Evolutionary conservation across 2,113 vertebrate genomes (phyloP), one percentile per base, ranked within the genome.

Genomic region (Equus quagga): DNA sequence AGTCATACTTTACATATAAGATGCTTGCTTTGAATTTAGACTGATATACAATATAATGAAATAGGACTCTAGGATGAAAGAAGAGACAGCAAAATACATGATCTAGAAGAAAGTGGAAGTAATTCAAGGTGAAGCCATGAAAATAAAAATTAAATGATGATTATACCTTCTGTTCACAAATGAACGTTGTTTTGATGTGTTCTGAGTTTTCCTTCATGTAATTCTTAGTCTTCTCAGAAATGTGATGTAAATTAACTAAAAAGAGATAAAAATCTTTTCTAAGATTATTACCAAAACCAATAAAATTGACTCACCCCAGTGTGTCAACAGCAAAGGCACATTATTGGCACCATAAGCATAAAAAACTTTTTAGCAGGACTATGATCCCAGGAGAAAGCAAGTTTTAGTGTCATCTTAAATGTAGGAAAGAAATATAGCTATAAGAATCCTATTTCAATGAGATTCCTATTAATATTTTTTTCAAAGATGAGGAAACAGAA

Each of bases 201-300:
- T 99, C 98, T 41, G 94, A 97, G 97, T 99, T 99, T 97, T 99
- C 99, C 89, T 99, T 98, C 84, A 99, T 96, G 31, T 99, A 98
- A 15, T 97, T 98, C 86, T 99, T 98, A 72, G 99, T 99, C 98
- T 99, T 99, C 70, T 99, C 98, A n/a, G 93, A 89, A 70, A 99
- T 98, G 41, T 98, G 99, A 80, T 99, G 99, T 98, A 99, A 99
- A 86, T 98, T 99, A 98, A 99, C 99, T 99, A 60, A 58, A 73
- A 41, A 6, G 17, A 83, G 41, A 46, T 14, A 33, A 83, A 54
- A 64, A 46, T 9, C 26, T 31, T 75, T 26, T 41, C 33, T 56
- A 65, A 44, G n/a, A 76, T 54, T 44, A 65, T 26, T 87, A 31
- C 33, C 36, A 85, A 76, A 23, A 23, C 17, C 75, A 51, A 62